Evolutionary conservation across 2,888 invertebrate genomes (phyloP).

Genomic region (Ischnus inquisitorius): DNA sequence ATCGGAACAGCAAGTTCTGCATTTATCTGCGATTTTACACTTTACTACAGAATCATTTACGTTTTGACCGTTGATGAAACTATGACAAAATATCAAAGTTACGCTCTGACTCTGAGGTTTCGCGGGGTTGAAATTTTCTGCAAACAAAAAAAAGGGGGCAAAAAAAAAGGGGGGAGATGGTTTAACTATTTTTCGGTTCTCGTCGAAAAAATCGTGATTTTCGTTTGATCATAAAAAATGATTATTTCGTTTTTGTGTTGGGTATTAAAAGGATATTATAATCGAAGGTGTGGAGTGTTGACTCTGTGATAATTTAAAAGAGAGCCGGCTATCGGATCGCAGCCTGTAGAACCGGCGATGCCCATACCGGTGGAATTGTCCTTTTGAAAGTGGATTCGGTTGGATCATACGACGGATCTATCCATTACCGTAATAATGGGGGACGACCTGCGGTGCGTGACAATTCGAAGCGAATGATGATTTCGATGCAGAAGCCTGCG

Average conservation of each 20-base stretch:
- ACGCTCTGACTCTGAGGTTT: too few species aligned
- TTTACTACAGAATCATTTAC: too few species aligned
- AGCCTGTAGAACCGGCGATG: neutral
- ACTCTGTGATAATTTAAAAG: neutral
- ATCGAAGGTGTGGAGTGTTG: neutral
- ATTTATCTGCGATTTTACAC: too few species aligned
- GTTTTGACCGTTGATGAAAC: too few species aligned
- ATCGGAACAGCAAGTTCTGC: too few species aligned
- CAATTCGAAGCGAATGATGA: constrained; percentile 62
- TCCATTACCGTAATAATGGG: constrained; percentile 60
- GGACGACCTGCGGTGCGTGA: constrained; percentile 48
- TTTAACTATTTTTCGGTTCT: too few species aligned
- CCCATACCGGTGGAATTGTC: constrained; percentile 46
- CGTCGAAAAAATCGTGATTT: too few species aligned
- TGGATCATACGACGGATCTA: constrained; percentile 45
- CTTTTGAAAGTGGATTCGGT: constrained; percentile 60
- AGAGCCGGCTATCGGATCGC: neutral
- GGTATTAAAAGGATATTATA: neutral
- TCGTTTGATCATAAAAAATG: neutral
- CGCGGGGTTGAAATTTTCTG: too few species aligned
- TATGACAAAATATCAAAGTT: too few species aligned
- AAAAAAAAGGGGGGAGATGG: neutral
- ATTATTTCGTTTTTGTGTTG: neutral
- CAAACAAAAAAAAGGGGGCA: too few species aligned
- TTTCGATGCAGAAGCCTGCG: constrained; percentile 39